Conservation (phyloP, 1,140 invertebrate species). For the Drosophila ercepeae region DNA sequence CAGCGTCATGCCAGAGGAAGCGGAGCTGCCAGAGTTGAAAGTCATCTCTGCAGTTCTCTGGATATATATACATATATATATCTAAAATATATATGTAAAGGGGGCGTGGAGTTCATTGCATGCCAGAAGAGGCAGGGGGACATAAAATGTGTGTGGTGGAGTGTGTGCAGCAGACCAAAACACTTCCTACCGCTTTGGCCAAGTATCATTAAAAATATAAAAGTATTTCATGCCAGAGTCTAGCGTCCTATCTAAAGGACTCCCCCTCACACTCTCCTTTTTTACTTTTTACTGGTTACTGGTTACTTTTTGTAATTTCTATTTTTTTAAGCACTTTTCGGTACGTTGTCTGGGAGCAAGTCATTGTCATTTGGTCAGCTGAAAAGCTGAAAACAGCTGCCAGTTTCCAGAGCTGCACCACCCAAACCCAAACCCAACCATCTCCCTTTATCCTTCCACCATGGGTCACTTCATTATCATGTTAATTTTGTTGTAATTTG, state of each 20-base stretch:
- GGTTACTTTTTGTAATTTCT: constrained; percentile 38
- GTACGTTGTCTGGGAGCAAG: constrained; percentile 51
- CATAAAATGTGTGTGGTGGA: constrained; percentile 20
- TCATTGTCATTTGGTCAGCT: constrained; percentile 81
- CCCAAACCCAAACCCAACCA: background rate
- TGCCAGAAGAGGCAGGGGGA: constrained; percentile 33
- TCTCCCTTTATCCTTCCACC: background rate
- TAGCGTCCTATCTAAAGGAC: constrained; percentile 21
- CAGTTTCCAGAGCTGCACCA: constrained; percentile 50
- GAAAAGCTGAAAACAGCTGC: constrained; percentile 63
- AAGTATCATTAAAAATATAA: constrained; percentile 83
- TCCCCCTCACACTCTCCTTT: background rate
- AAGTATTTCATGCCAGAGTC: constrained; percentile 72
- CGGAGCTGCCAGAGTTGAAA: constrained; percentile 58
- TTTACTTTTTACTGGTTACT: constrained; percentile 10
- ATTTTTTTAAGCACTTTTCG: constrained; percentile 50
- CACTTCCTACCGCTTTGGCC: constrained; percentile 80
- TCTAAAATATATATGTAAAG: background rate
- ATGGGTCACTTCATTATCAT: constrained; percentile 75
- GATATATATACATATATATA: constrained; percentile 1
- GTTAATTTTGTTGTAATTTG: constrained; percentile 83
- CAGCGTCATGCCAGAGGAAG: constrained; percentile 46
- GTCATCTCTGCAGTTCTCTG: constrained; percentile 55
- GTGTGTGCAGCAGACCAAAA: constrained; percentile 81
- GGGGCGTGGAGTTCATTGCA: constrained; percentile 60